Conservation (phyloP, 1,140 invertebrate genomes). For the Luehdorfia chinensis region DNA sequence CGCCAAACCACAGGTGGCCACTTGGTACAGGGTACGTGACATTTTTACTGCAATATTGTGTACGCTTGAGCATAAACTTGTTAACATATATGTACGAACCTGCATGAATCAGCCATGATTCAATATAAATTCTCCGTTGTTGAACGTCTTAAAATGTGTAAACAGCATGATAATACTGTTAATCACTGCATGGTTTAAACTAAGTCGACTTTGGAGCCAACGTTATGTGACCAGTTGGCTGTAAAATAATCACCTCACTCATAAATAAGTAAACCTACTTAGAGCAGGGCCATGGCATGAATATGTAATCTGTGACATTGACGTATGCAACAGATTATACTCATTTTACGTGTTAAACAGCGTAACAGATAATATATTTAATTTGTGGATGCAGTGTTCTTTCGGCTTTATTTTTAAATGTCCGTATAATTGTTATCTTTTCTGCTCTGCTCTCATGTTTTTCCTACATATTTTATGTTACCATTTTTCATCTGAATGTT, state of each 20-base stretch:
- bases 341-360: no score
- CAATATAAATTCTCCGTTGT: constrained; percentile 28
- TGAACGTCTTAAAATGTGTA: constrained; percentile 26
- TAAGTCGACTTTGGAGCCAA: constrained; percentile 17
- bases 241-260: constrained; percentile 2
- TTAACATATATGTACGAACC: constrained; percentile 19
- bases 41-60: constrained; percentile 66
- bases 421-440: no score
- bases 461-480: no score
- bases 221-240: constrained; percentile 17
- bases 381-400: no score
- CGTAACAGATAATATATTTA: no score
- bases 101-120: constrained; percentile 52
- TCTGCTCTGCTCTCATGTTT: no score
- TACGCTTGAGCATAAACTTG: constrained; percentile 33
- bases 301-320: constrained; percentile 9
- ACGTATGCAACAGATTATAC: not conserved
- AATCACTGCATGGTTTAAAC: constrained; percentile 37
- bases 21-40: constrained; percentile 89
- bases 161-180: constrained; percentile 35
- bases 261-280: constrained; percentile 1
- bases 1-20: constrained; percentile 81
- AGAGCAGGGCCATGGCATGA: constrained; percentile 5
- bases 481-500: no score
- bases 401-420: no score